Evolutionary conservation across 2,113 vertebrate genomes (phyloP).

Genomic region (Anoplopoma fimbria): DNA sequence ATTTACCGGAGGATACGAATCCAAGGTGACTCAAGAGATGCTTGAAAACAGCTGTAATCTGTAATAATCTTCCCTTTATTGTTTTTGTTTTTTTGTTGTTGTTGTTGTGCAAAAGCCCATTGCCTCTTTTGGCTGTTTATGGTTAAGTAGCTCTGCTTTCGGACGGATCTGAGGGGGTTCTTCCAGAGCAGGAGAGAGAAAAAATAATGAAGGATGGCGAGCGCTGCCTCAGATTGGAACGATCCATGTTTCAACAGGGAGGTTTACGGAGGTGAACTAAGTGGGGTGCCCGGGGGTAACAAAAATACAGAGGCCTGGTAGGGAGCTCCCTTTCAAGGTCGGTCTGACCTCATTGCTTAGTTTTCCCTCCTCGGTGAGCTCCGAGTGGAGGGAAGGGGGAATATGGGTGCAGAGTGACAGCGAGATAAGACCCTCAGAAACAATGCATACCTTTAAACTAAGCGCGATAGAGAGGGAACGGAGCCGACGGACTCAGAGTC

Average conservation of each 20-base stretch:
- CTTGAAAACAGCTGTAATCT: constrained; percentile 39
- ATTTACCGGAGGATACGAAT: constrained; percentile 63
- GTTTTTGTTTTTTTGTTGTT: background rate
- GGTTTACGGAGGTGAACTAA: constrained; percentile 75
- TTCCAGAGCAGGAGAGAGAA: constrained; percentile 20
- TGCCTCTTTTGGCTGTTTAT: constrained; percentile 19
- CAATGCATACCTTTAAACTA: constrained; percentile 75
- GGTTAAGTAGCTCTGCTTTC: constrained; percentile 23
- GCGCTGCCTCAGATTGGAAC: constrained; percentile 44
- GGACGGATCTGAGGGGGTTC: constrained; percentile 33
- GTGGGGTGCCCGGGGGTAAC: constrained; percentile 63
- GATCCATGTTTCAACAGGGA: constrained; percentile 55
- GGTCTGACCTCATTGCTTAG: constrained; percentile 81
- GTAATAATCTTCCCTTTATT: constrained; percentile 25
- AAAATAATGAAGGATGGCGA: constrained; percentile 46
- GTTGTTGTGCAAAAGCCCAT: constrained; percentile 17
- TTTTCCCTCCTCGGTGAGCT: constrained; percentile 76
- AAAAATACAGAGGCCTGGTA: constrained; percentile 69
- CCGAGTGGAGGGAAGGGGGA: constrained; percentile 56
- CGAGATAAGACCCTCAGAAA: constrained; percentile 76
- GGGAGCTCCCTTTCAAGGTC: constrained; percentile 84
- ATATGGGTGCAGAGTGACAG: constrained; percentile 73
- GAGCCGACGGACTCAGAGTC: constrained; percentile 42
- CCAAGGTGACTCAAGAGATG: constrained; percentile 79
- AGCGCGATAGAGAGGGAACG: constrained; percentile 22